Evolutionary conservation across 2,888 invertebrate species (phyloP).

Genomic region (Byasa hedistus): DNA sequence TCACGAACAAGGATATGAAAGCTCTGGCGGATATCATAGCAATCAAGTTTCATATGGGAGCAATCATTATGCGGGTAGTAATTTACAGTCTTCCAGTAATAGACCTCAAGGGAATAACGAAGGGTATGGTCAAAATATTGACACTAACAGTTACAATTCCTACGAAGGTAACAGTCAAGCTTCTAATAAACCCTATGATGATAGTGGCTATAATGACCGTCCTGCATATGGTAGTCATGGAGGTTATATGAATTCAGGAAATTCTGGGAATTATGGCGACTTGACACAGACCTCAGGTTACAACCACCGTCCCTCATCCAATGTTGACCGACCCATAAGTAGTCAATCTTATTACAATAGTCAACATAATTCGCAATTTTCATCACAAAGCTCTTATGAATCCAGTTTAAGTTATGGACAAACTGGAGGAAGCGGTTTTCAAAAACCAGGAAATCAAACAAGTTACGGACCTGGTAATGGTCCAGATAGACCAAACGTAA

Average conservation of each 20-base stretch:
- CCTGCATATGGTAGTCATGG: conserved; percentile 35
- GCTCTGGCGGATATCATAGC: conserved; percentile 17
- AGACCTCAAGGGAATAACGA: conserved; percentile 20
- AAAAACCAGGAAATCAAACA: conserved; percentile 31
- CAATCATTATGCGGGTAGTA: conserved; percentile 31
- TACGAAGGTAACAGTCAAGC: conserved; percentile 32
- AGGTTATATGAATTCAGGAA: conserved; percentile 9
- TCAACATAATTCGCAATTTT: conserved; percentile 32
- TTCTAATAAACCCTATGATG: conserved; percentile 33
- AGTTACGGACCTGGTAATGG: conserved; percentile 33
- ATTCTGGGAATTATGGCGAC: conserved; percentile 9
- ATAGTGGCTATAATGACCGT: conserved; percentile 20
- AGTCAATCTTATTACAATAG: conserved; percentile 26
- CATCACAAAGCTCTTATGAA: conserved; percentile 27
- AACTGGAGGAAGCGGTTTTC: conserved; percentile 25
- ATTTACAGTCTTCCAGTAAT: conserved; percentile 17
- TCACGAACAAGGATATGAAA: conserved; percentile 16
- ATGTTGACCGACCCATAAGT: conserved; percentile 20
- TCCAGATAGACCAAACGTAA: conserved; percentile 46
- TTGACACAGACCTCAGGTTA: conserved; percentile 14
- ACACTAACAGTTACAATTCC: conserved; percentile 24
- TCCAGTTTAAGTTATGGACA: conserved; percentile 32
- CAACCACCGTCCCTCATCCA: conserved; percentile 27
- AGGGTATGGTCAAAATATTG: conserved; percentile 26
- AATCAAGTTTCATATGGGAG: conserved; percentile 31